Base-by-base conservation (phyloP, 2,888 invertebrate genomes). In the Neocrepidodera transversa region DNA sequence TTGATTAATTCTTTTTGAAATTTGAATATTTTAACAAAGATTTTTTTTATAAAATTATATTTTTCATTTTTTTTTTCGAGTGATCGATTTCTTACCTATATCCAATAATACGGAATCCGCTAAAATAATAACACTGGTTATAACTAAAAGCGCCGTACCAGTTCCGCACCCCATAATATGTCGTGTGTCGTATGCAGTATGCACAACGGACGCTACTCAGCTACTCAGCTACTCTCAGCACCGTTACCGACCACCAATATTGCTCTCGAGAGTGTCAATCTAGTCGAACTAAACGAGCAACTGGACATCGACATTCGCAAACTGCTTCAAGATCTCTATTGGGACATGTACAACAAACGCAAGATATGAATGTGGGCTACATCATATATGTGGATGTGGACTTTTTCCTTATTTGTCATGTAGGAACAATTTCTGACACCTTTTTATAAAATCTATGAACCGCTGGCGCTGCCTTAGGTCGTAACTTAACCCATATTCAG, bases 91-190 rank as follows among this genome's bases (percentile, higher is more conserved):
- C 79, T 74, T 76, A 84, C 85, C 84, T 77, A 82, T 77, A 68
- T 85, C 84, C 71, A 84, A 70, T 55, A 82, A 82, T 61, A 84
- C 81, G n/a, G 81, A 78, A 53, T 80, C 76, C 56, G 76, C 64
- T 14, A 77, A 65, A 49, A 81, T 71, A 26, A 82, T 72, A 65
- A 77, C 71, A 50, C 79, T 60, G 18, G 72, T 73, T 53, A 79
- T 69, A 64, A 74, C 77, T 71, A 75, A 74, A 76, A 80, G 43
- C 48, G 66, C 62, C 53, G 71, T 67, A 23, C 65, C 66, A 32
- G 68, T 63, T 63, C 71, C 67, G 57, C 67, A 61, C 68, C 60
- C 67, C 68, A 70, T 70, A 49, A n/a, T n/a, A n/a, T n/a, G n/a
- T n/a, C n/a, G n/a, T n/a, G 18, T 60, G 52, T 36, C 23, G 1